phyloP scores from a whole-genome alignment of 2,113 vertebrate genomes.

The Zapornia atra region DNA sequence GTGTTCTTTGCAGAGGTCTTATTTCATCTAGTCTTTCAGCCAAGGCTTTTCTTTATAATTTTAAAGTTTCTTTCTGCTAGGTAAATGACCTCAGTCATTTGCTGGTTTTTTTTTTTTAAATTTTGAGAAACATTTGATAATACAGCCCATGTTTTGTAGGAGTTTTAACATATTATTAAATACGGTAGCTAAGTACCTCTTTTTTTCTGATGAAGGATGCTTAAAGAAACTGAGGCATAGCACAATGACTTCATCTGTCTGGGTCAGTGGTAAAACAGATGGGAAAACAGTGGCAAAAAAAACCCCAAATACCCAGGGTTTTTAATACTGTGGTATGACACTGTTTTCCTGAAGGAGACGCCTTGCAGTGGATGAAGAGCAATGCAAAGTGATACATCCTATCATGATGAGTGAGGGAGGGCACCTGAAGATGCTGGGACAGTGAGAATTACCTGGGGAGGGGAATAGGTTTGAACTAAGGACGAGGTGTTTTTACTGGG shows the following conservation, averaged over 20 bases:
- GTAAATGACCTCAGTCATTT: background rate
- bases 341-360: background rate
- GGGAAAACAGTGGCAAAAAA: too few relatives aligned
- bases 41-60: background rate
- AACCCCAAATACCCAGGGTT: background rate
- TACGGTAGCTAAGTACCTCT: background rate
- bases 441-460: background rate
- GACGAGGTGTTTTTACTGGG: background rate
- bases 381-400: background rate
- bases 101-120: background rate
- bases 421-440: background rate
- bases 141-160: background rate
- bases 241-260: background rate
- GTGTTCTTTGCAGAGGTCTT: background rate
- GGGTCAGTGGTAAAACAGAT: background rate
- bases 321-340: background rate
- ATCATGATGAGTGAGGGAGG: background rate
- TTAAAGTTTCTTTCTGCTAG: background rate
- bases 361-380: background rate
- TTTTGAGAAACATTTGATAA: background rate
- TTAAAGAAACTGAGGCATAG: background rate
- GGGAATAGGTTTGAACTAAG: background rate
- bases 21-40: background rate
- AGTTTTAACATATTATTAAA: background rate
- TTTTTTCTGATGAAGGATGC: background rate